A percentile compares a stretch with the other conserved stretches of the same genome.
These are phyloP conservation scores for Acanthopleura granulata DNA, from an alignment of 2,888 invertebrate genomes.

Conservation along the genomic window DNA sequence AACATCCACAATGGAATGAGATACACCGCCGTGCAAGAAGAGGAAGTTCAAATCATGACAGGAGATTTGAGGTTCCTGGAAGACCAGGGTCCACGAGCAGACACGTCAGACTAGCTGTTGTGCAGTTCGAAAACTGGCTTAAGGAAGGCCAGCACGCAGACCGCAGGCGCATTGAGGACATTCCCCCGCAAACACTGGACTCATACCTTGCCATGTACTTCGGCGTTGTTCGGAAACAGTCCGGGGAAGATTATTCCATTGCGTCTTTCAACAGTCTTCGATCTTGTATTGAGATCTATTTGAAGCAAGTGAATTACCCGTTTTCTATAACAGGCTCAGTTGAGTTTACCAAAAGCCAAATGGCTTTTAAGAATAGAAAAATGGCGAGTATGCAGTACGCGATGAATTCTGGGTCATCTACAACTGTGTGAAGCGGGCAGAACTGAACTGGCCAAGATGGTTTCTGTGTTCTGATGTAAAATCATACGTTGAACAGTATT, in stretches of 20 bases:
- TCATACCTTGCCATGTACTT: neutral
- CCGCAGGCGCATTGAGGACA: neutral
- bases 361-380: neutral
- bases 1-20: too few species aligned
- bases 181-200: neutral
- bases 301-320: conserved; percentile 1
- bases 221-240: neutral
- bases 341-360: neutral
- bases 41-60: too few species aligned
- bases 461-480: too few species aligned
- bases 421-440: too few species aligned
- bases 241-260: neutral
- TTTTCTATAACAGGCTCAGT: neutral
- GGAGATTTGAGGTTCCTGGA: too few species aligned
- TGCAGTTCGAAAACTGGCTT: neutral
- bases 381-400: too few species aligned
- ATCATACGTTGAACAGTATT: too few species aligned
- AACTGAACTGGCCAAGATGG: too few species aligned
- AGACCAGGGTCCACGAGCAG: neutral
- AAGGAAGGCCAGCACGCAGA: neutral
- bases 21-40: too few species aligned
- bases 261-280: neutral
- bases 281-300: neutral
- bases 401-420: too few species aligned
- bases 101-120: neutral